These are phyloP conservation scores for Oophaga sylvatica DNA, from an alignment of 2,797 vertebrate genomes.

Conservation along the genomic window DNA sequence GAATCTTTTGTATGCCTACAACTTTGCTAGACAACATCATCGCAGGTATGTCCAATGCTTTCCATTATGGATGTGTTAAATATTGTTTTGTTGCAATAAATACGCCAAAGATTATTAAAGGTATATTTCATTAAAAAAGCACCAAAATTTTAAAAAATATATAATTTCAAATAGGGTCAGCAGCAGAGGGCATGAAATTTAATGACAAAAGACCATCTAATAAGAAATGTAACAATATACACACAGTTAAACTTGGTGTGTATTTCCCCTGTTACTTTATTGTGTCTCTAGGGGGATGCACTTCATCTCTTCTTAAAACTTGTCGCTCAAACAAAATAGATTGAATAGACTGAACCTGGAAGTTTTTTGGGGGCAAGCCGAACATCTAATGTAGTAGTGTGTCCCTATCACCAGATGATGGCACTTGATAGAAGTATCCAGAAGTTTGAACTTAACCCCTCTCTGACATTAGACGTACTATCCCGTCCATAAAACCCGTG, in stretches of 20 bases:
- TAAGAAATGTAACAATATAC: neutral
- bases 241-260: neutral
- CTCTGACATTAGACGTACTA: too few relatives aligned
- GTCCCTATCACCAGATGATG: too few relatives aligned
- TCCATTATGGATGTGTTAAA: neutral
- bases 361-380: too few relatives aligned
- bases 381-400: too few relatives aligned
- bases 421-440: too few relatives aligned
- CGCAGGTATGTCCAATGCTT: conserved; percentile 77
- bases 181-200: neutral
- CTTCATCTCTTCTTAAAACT: too few relatives aligned
- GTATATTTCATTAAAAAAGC: neutral
- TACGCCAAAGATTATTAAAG: neutral
- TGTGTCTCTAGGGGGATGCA: neutral
- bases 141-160: neutral
- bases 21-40: conserved; percentile 92
- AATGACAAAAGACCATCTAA: neutral
- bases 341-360: too few relatives aligned
- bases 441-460: too few relatives aligned
- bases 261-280: neutral
- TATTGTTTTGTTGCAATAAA: neutral
- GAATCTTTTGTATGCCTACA: conserved; percentile 95
- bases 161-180: neutral
- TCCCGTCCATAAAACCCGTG: too few relatives aligned
- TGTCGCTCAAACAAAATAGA: too few relatives aligned